Evolutionary conservation across 2,797 vertebrate genomes (phyloP), one percentile per base, ranked within the genome.

Genomic region (Melopsittacus undulatus): DNA sequence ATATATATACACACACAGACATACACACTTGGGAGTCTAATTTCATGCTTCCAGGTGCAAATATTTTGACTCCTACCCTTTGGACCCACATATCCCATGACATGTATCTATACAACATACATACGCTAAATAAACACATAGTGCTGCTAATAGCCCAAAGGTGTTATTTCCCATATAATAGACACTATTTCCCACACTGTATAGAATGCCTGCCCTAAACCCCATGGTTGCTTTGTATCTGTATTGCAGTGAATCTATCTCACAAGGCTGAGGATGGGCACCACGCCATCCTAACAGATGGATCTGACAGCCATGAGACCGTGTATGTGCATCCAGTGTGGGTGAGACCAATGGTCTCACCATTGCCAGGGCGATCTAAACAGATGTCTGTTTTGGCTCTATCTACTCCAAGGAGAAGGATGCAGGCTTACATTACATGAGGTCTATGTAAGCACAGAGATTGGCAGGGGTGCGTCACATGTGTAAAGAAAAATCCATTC

Each of bases 361-460:
- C 80, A 86, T 63, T 59, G 62, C 91, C 86, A 92, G 77, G 49
- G 78, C 51, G 63, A 64, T 70, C 68, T 57, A 80, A 97, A 80
- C 54, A 92, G 78, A 92, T 95, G 87, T 74, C 83, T 76, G 83
- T 77, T 95, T 92, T 81, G 81, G 76, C 84, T 90, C 73, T 57
- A 49, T 32, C 83, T 67, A 9, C 46, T 70, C 52, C 59, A 48
- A 48, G 51, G 59, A 85, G 88, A 83, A 91, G 46, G 26, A 57
- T 29, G 54, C 45, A n/a, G 73, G 51, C 72, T 88, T 74, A 63
- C 34, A 9, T 73, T 49, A 59, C 43, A n/a, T 1, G 19, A 76
- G 30, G 56, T 81, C 45, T 64, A 3, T 10, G 22, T 42, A 57
- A 73, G 59, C 4, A 3, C 34, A 74, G 57, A 78, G 49, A 54